phyloP scores from a whole-genome alignment of 1,140 invertebrate genomes.

The Drosophila cardini region DNA sequence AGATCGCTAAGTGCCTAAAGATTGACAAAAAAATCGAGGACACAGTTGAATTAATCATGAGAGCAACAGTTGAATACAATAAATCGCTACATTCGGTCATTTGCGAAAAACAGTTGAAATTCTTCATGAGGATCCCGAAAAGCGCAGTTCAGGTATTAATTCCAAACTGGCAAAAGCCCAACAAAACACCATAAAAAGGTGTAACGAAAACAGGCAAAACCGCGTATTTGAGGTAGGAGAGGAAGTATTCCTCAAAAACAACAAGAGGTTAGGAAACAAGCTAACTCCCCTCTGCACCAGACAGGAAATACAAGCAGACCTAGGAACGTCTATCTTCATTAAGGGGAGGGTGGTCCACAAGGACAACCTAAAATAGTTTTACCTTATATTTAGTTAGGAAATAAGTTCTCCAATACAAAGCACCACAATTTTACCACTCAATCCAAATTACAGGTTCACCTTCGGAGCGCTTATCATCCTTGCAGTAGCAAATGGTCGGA shows the following conservation, averaged over 20 bases:
- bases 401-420: not conserved
- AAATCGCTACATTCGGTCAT: no score
- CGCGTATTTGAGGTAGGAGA: constrained; percentile 27
- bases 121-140: no score
- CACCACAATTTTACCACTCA: not conserved
- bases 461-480: not conserved
- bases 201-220: not conserved
- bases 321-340: constrained; percentile 17
- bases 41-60: no score
- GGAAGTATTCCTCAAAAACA: constrained; percentile 20
- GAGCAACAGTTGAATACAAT: no score
- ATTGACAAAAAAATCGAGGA: no score
- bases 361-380: not conserved
- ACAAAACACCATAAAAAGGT: constrained; percentile 18
- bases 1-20: not conserved
- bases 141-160: no score
- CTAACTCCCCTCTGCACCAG: constrained; percentile 9
- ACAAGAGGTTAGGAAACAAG: constrained; percentile 36
- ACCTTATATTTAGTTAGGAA: not conserved
- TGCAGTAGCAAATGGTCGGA: not conserved
- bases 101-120: no score
- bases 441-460: not conserved
- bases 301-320: constrained; percentile 25
- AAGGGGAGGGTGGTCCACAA: not conserved
- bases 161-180: not conserved